Evolutionary conservation across 92 coral and sea anemone genomes (phyloP), one percentile per base, ranked within the genome.

Genomic region (Epizoanthus scotinus): DNA sequence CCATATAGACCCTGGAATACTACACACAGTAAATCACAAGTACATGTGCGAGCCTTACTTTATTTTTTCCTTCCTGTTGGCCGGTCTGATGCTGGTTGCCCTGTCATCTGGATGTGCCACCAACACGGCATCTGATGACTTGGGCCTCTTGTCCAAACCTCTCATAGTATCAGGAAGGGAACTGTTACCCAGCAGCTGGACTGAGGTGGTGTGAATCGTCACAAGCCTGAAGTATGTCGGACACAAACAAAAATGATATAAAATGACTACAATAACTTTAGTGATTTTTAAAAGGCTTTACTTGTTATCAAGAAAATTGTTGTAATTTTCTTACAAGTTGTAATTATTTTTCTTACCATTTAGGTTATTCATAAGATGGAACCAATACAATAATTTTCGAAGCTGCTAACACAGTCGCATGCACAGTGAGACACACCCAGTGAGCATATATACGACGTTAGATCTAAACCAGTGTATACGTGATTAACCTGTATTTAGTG

Each of bases 61-160:
- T 91, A 91, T 86, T 83, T 83, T 96, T 40, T 89, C 90, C 34
- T 82, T 63, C 62, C 89, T 87, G 69, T 93, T 89, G 27, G 99
- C 93, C 3, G 99, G 99, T 62, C 99, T 87, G 59, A 96, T 93
- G 66, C 99, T 96, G 15, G 98, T 89, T 26, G 99, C 98, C 70
- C 99, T 87, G 84, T 96, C 99, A 70, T 93, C 83, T 20, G 99
- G 98, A 34, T 85, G 91, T 17, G 99, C 98, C 4, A 90, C 53
- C 73, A 85, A 78, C 15, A 69, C 87, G 8, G 83, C 72, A 26
- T 88, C 91, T n/a, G 81, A 75, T 17, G 90, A 64, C 71, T 65
- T 86, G 9, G 89, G 84, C 54, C 82, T 78, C 69, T 69, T 77
- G 9, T 83, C 85, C 44, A 66, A 67, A 44, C 81, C 81, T 38